Conservation (phyloP, 2,888 invertebrate genomes). For the Allolobophora icterica region DNA sequence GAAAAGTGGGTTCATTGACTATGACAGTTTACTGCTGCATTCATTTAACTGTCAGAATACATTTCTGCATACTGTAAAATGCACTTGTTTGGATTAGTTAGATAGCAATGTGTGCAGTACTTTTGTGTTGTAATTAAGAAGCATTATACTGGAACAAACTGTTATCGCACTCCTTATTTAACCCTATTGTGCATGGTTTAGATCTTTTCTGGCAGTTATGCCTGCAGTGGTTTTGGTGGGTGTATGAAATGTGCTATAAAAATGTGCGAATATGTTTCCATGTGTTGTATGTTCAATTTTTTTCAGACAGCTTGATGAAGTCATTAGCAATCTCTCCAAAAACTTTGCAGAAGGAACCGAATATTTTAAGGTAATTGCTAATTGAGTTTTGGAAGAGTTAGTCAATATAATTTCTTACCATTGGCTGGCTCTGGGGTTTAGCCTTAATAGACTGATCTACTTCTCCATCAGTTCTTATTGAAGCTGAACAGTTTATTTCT, state of each 20-base stretch:
- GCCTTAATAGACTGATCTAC: not conserved
- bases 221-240: not conserved
- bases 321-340: conserved; percentile 78
- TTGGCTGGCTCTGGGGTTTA: not conserved
- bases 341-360: conserved; percentile 89
- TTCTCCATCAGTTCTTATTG: not conserved
- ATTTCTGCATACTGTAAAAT: too few relatives aligned
- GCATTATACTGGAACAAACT: too few relatives aligned
- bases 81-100: too few relatives aligned
- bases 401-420: not conserved
- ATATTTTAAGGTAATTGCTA: conserved; percentile 74
- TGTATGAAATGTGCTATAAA: not conserved
- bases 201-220: not conserved
- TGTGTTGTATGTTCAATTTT: not conserved
- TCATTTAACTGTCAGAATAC: not conserved
- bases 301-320: conserved; percentile 75
- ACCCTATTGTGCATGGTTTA: not conserved
- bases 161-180: not conserved
- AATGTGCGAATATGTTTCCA: not conserved
- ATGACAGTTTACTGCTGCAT: not conserved
- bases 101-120: too few relatives aligned
- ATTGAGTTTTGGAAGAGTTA: not conserved
- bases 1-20: not conserved
- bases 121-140: too few relatives aligned
- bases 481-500: not conserved